Percentiles rank a stretch among this genome's conserved stretches.
Conservation (phyloP, 2,113 vertebrate genomes). For the Benitochromis conjunctus region DNA sequence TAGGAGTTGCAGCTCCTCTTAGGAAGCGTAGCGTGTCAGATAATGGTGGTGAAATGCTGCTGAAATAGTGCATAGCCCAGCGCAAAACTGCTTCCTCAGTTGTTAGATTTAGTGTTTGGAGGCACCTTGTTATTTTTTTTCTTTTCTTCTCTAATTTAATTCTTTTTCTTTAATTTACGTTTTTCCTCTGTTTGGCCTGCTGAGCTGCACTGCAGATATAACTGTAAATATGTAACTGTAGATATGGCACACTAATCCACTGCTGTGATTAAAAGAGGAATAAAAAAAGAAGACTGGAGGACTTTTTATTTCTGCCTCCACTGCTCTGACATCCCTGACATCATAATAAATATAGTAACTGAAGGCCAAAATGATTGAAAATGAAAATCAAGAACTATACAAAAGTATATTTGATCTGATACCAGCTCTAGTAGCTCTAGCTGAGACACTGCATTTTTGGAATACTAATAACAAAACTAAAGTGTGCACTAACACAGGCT, state of each 20-base stretch:
- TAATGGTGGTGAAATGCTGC: background rate
- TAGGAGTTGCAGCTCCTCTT: background rate
- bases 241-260: background rate
- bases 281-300: background rate
- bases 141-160: background rate
- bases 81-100: background rate
- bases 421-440: background rate
- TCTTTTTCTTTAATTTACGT: background rate
- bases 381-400: background rate
- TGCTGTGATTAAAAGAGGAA: background rate
- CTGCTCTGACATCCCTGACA: background rate
- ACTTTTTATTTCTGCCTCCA: background rate
- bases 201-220: background rate
- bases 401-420: background rate
- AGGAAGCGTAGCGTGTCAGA: background rate
- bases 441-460: background rate
- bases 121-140: background rate
- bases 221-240: background rate
- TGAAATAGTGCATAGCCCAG: background rate
- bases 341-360: background rate
- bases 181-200: background rate
- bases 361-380: background rate
- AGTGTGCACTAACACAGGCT: background rate
- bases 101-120: background rate
- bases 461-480: background rate